Evolutionary conservation across 2,113 vertebrate genomes (phyloP).

Genomic region (Chelonoidis abingdonii): DNA sequence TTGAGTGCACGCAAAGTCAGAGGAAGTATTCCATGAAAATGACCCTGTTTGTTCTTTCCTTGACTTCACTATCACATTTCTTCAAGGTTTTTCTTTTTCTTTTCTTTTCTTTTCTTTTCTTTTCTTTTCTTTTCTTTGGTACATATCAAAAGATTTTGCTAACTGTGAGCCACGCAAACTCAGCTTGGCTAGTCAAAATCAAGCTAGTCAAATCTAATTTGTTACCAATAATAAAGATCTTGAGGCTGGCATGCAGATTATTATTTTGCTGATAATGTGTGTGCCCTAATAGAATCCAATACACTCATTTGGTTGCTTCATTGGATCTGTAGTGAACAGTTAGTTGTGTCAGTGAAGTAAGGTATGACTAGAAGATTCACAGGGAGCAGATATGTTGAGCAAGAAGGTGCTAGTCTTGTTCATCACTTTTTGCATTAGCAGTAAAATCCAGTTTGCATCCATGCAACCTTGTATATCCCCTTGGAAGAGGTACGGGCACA

Average conservation of each 20-base stretch:
- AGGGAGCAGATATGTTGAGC: neutral
- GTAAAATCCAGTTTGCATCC: neutral
- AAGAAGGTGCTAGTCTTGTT: neutral
- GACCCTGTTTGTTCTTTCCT: neutral
- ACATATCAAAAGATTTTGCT: neutral
- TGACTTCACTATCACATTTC: neutral
- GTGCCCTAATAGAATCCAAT: neutral
- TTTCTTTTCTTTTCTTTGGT: neutral
- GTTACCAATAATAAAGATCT: neutral
- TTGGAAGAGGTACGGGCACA: neutral
- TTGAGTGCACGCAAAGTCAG: neutral
- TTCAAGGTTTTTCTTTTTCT: neutral
- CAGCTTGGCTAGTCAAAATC: conserved; percentile 24
- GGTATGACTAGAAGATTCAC: neutral
- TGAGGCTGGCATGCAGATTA: neutral
- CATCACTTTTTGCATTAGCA: neutral
- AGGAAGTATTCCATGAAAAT: conserved; percentile 27
- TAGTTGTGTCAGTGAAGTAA: neutral
- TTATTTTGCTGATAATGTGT: neutral
- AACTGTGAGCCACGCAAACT: neutral
- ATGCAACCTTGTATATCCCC: neutral
- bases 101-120: too few relatives aligned
- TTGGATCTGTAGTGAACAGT: neutral
- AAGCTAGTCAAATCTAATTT: neutral
- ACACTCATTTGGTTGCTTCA: neutral